Percentiles rank a stretch among this genome's conserved stretches.
Conservation (phyloP, 2,888 invertebrate genomes). For the Nymphalis c-album region DNA sequence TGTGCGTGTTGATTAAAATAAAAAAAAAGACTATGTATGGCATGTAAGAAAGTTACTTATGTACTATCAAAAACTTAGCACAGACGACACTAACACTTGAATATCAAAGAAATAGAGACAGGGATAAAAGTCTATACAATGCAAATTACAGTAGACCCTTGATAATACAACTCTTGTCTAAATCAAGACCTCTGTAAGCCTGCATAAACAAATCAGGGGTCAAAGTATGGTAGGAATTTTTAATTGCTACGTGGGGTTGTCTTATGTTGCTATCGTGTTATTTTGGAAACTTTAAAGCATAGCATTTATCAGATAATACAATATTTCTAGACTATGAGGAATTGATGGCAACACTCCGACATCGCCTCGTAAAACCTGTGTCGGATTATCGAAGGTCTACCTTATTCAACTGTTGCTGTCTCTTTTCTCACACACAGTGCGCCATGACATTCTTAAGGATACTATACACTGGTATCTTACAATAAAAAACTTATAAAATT, state of each 20-base stretch:
- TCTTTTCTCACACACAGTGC: slow-evolving; percentile 2
- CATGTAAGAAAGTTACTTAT: slow-evolving; percentile 34
- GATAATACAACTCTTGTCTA: no score
- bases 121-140: background rate
- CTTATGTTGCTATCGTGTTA: no score
- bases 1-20: slow-evolving; percentile 41
- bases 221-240: no score
- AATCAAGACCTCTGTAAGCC: no score
- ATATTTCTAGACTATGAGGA: no score
- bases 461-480: slow-evolving; percentile 52
- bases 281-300: no score
- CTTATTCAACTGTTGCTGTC: background rate
- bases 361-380: no score
- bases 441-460: slow-evolving; percentile 16
- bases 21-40: slow-evolving; percentile 34
- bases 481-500: slow-evolving; percentile 22
- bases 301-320: no score
- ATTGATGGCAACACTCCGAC: no score
- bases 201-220: no score
- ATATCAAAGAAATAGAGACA: slow-evolving; percentile 2
- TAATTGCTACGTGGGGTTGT: no score
- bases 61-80: slow-evolving; percentile 19
- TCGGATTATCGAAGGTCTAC: background rate
- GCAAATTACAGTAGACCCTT: background rate
- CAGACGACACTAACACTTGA: slow-evolving; percentile 4